phyloP scores from a whole-genome alignment of 2,797 vertebrate species.

The Taeniopygia guttata region DNA sequence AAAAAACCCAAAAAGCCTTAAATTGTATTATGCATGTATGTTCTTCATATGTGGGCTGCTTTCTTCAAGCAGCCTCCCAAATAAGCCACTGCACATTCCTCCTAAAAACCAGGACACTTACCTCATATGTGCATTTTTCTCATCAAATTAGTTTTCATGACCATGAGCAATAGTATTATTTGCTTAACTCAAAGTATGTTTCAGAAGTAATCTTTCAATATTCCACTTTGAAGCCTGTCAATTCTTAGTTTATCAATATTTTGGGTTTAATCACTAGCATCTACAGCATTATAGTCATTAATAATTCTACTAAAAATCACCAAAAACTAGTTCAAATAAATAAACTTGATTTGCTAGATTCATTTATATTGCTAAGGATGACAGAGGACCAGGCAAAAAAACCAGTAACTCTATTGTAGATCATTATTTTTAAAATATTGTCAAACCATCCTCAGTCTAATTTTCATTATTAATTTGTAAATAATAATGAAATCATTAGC shows the following conservation, averaged over 20 bases:
- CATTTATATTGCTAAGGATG: not conserved
- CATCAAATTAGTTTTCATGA: not conserved
- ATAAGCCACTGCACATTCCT: not conserved
- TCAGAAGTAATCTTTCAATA: not conserved
- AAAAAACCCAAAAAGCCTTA: not conserved
- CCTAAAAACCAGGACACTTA: conserved; percentile 20
- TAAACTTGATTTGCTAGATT: not conserved
- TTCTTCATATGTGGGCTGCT: not conserved
- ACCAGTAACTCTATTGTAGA: not conserved
- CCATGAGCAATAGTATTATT: not conserved
- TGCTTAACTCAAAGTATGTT: not conserved
- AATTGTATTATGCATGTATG: not conserved
- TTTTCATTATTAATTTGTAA: not conserved
- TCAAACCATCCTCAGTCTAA: not conserved
- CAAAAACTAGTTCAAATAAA: not conserved
- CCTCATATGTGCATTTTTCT: not conserved
- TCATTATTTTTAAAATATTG: not conserved
- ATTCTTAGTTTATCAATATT: not conserved
- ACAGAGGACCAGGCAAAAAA: not conserved
- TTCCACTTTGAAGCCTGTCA: not conserved
- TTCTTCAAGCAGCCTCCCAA: conserved; percentile 1
- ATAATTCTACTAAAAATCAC: not conserved
- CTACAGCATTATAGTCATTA: not conserved
- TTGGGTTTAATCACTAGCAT: not conserved
- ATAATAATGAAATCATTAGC: not conserved